Conservation (phyloP, 2,113 vertebrate species). For the Psephotus haematonotus region DNA sequence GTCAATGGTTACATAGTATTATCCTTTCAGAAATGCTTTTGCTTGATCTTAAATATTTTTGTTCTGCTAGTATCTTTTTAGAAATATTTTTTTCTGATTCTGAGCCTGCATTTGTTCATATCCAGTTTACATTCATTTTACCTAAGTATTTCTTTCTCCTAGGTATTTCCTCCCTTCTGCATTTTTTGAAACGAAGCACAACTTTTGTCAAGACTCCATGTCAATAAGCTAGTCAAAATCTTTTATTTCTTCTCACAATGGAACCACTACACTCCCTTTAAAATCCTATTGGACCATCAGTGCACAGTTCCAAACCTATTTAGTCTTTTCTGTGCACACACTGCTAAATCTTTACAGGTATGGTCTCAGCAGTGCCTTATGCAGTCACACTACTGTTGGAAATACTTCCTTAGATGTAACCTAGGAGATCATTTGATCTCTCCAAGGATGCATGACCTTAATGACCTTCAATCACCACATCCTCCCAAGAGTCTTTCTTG, state of each 20-base stretch:
- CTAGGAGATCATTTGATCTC: not conserved
- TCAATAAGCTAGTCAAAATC: not conserved
- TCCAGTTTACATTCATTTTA: not conserved
- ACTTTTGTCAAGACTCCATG: not conserved
- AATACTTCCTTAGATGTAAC: not conserved
- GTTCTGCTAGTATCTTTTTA: not conserved
- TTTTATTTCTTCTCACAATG: not conserved
- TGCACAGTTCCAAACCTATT: not conserved
- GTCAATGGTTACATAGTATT: not conserved
- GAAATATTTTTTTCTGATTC: not conserved
- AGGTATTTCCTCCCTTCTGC: not conserved
- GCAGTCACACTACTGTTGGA: not conserved
- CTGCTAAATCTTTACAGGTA: not conserved
- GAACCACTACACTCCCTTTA: fast-evolving
- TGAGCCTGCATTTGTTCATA: not conserved
- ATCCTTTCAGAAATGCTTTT: not conserved
- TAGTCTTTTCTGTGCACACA: not conserved
- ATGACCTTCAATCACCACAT: not conserved
- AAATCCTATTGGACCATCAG: not conserved
- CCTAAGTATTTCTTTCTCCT: not conserved
- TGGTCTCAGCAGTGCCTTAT: not conserved
- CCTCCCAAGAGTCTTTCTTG: not conserved
- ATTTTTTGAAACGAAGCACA: not conserved
- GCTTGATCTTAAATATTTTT: not conserved
- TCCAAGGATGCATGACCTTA: not conserved